Evolutionary conservation across 2,797 vertebrate genomes (phyloP), one percentile per base, ranked within the genome.

Genomic region (Schizothorax lantsangensis): DNA sequence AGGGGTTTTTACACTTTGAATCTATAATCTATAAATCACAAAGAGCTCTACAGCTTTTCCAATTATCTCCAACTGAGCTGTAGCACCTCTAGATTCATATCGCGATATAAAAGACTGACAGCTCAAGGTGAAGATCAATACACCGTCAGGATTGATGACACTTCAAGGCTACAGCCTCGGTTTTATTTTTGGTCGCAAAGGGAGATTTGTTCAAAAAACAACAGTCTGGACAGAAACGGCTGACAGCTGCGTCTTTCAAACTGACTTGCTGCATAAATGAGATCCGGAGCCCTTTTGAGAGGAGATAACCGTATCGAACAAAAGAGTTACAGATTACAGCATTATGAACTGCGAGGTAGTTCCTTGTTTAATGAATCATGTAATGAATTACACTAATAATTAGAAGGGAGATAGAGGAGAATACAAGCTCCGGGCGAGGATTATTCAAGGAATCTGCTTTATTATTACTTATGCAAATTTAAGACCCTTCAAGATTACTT

Each of bases 301-400:
- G 2, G 33, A 38, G 71, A 69, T 66, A 73, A 83, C 43, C 19
- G 6, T 62, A 52, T 68, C 54, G 47, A 59, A 33, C 6, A 2
- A 83, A 59, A 78, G 57, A 79, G 49, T 14, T 15, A 75, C 69
- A 83, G 36, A 83, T 83, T 54, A 59, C 45, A 11, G 78, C 52
- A 59, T 68, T 45, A n/a, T 45, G 36, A 87, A 68, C 40, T 47
- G 33, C 8, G 57, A 66, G 69, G 79, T 33, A 54, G 14, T 15
- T 82, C 21, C 23, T 15, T 19, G 86, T 57, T 85, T 69, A 87
- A 87, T 85, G 68, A 83, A 30, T 85, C 66, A 68, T 85, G 86
- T 83, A 85, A 89, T 85, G 40, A 85, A 62, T 52, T 79, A 73
- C 75, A 85, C 71, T 83, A 79, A 83, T 83, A 62, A 82, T 86